These are phyloP conservation scores for Cordilura impudica DNA, from an alignment of 2,888 invertebrate species.

Conservation along the genomic window DNA sequence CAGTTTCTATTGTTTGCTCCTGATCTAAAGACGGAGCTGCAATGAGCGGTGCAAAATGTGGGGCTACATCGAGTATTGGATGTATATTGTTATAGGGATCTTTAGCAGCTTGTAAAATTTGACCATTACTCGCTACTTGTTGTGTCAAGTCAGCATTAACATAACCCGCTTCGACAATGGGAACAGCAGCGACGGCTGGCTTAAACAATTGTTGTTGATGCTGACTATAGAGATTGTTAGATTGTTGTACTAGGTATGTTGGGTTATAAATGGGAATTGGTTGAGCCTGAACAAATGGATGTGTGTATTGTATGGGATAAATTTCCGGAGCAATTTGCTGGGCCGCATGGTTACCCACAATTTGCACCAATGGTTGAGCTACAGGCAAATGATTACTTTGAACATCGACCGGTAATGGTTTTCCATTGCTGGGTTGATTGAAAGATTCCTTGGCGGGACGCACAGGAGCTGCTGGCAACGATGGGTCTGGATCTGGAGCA, in stretches of 20 bases:
- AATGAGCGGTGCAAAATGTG: conserved; percentile 75
- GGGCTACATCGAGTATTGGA: conserved; percentile 71
- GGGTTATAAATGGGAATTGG: conserved; percentile 76
- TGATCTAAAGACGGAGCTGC: conserved; percentile 72
- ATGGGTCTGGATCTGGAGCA: conserved; percentile 79
- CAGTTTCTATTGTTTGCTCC: conserved; percentile 65
- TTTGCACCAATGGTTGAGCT: conserved; percentile 74
- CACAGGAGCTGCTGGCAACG: conserved; percentile 76
- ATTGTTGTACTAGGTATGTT: conserved; percentile 76
- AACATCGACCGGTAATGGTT: conserved; percentile 75
- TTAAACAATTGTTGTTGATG: conserved; percentile 79
- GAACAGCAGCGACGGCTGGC: conserved; percentile 78
- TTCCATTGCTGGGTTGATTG: conserved; percentile 78
- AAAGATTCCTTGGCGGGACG: conserved; percentile 76
- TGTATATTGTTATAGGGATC: conserved; percentile 72
- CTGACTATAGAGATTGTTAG: conserved; percentile 76
- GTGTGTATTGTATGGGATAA: conserved; percentile 78
- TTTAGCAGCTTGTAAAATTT: conserved; percentile 75
- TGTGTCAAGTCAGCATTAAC: conserved; percentile 74
- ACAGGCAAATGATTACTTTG: conserved; percentile 72
- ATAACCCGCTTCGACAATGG: conserved; percentile 67
- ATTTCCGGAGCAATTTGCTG: conserved; percentile 78
- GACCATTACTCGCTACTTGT: conserved; percentile 76
- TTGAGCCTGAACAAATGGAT: conserved; percentile 74
- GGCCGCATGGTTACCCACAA: conserved; percentile 77